These are phyloP conservation scores for Dryobota labecula DNA, from an alignment of 2,888 invertebrate genomes.

Conservation along the genomic window DNA sequence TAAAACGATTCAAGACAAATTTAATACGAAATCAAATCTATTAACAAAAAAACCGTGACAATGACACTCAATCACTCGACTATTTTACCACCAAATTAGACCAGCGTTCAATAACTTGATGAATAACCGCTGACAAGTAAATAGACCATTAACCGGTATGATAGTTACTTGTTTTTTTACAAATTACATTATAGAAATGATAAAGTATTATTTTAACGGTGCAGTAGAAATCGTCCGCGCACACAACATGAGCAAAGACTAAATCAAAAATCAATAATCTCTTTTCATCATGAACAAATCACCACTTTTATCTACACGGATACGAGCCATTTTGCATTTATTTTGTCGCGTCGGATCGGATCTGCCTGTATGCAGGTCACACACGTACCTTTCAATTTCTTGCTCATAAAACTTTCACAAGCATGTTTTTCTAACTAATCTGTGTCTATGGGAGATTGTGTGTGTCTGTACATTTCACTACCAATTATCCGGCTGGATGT, in stretches of 20 bases:
- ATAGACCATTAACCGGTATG: background rate
- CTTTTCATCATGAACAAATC: conserved; percentile 28
- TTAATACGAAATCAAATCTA: background rate
- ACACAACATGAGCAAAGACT: conserved; percentile 21
- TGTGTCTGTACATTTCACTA: too few species aligned
- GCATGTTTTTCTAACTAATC: too few species aligned
- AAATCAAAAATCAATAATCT: conserved; percentile 33
- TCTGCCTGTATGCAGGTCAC: background rate
- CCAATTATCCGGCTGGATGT: too few species aligned
- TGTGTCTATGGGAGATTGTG: too few species aligned
- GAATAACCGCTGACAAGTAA: background rate
- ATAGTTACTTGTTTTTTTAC: background rate
- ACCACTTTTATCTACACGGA: conserved; percentile 16
- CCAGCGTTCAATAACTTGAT: background rate
- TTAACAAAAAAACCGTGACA: background rate
- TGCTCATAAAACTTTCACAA: too few species aligned
- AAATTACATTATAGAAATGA: conserved; percentile 3
- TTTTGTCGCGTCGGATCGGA: background rate
- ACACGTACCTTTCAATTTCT: too few species aligned
- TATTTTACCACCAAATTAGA: background rate
- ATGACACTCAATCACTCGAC: conserved; percentile 6
- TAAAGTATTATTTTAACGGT: conserved; percentile 1
- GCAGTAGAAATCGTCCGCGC: background rate
- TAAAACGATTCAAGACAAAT: background rate
- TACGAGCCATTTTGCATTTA: conserved; percentile 20